A percentile compares a stretch with the other conserved stretches of the same genome.
These are phyloP conservation scores for Drosophila dives DNA, from an alignment of 2,888 invertebrate genomes.

Conservation along the genomic window DNA sequence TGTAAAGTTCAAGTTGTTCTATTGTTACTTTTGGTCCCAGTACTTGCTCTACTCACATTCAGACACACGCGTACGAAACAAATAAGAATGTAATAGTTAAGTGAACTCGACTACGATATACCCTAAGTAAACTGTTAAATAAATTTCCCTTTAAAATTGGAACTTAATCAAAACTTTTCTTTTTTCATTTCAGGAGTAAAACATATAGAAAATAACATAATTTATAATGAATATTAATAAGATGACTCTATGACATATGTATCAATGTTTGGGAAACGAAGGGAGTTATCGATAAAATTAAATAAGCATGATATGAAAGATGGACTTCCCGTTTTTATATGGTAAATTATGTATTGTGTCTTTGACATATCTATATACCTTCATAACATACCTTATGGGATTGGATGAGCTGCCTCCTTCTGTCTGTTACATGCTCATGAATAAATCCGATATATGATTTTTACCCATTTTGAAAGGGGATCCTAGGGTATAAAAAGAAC, in stretches of 20 bases:
- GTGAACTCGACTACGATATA: background rate
- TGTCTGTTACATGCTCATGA: background rate
- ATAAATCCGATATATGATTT: background rate
- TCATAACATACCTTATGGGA: background rate
- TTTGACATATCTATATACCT: background rate
- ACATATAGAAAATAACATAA: background rate
- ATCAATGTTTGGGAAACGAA: background rate
- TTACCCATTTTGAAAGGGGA: background rate
- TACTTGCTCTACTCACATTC: constrained; percentile 12
- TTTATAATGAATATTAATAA: background rate
- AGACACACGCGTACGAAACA: constrained; percentile 2
- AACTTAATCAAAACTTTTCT: background rate
- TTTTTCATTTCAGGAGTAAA: background rate
- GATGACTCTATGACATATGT: background rate
- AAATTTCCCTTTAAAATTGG: background rate
- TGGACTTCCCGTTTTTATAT: background rate
- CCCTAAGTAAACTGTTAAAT: background rate
- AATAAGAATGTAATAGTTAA: background rate
- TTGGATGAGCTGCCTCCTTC: background rate
- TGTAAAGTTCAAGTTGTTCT: constrained; percentile 20
- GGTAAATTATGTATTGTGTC: background rate
- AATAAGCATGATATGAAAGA: no score
- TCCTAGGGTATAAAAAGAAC: background rate
- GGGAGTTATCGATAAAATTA: background rate
- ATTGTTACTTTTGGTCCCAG: constrained; percentile 21